Percentiles rank a stretch among this genome's conserved stretches.
Conservation (phyloP, 2,888 invertebrate genomes). For the Dryocosmus kuriphilus region DNA sequence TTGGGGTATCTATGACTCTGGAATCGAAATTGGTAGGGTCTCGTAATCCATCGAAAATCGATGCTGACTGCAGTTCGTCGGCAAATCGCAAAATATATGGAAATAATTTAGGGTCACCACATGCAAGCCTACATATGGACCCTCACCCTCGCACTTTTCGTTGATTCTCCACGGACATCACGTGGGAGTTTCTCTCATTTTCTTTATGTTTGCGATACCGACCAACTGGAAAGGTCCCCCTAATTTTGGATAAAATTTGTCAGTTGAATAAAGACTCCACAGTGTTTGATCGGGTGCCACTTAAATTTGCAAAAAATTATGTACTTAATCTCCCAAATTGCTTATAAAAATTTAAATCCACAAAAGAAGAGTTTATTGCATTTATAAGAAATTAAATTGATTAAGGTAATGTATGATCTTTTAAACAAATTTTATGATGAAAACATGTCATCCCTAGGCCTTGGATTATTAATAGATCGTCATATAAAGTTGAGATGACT, state of each 20-base stretch:
- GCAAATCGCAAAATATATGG: slow-evolving; percentile 30
- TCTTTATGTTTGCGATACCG: slow-evolving; percentile 23
- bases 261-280: slow-evolving; percentile 7
- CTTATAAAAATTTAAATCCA: neutral
- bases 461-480: slow-evolving; percentile 15
- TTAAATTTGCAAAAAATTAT: neutral
- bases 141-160: neutral
- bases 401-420: neutral
- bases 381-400: neutral
- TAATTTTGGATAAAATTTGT: slow-evolving; percentile 19
- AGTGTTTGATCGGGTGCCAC: neutral
- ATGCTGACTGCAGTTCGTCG: slow-evolving; percentile 4
- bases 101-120: slow-evolving; percentile 28
- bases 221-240: neutral
- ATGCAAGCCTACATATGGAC: neutral
- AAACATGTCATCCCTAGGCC: neutral
- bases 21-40: neutral
- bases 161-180: slow-evolving; percentile 26
- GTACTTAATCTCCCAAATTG: neutral
- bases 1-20: neutral
- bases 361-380: neutral
- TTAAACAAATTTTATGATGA: neutral
- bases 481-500: neutral
- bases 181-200: slow-evolving; percentile 28
- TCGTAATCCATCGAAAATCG: slow-evolving; percentile 31